Evolutionary conservation across 2,797 vertebrate genomes (phyloP).

Genomic region (Sebastes miniatus): DNA sequence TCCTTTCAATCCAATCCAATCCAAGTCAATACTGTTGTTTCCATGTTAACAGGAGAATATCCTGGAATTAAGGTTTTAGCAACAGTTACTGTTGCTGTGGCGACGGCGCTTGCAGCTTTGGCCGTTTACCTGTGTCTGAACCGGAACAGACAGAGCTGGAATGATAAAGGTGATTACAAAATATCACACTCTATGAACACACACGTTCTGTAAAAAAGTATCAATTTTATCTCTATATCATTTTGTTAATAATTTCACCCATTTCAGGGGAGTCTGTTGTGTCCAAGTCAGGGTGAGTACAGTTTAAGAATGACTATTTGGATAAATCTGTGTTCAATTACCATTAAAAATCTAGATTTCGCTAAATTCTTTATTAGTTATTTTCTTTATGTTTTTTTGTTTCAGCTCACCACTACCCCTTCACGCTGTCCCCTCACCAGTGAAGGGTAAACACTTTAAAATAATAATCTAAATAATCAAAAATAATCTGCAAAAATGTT

Average conservation of each 20-base stretch:
- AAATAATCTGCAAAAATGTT: not conserved
- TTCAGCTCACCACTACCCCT: conserved; percentile 52
- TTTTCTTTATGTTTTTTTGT: not conserved
- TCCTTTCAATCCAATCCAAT: not conserved
- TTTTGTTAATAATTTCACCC: not conserved
- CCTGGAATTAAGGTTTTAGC: conserved; percentile 73
- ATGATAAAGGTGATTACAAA: conserved; percentile 66
- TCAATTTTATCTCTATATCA: not conserved
- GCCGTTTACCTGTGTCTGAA: conserved; percentile 70
- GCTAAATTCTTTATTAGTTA: not conserved
- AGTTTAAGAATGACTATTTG: not conserved
- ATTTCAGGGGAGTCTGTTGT: conserved; percentile 48
- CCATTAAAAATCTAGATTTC: not conserved
- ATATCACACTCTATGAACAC: not conserved
- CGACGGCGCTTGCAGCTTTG: conserved; percentile 62
- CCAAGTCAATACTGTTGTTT: conserved; percentile 8
- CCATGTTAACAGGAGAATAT: conserved; percentile 57
- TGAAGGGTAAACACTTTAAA: conserved; percentile 50
- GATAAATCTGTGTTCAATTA: not conserved
- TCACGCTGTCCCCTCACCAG: conserved; percentile 11
- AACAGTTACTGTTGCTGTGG: conserved; percentile 61
- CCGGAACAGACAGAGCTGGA: conserved; percentile 45
- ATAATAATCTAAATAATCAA: not conserved
- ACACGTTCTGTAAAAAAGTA: not conserved
- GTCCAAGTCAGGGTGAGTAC: conserved; percentile 58